Conservation (phyloP, 2,797 vertebrate species). For the Gobio occitaniae region DNA sequence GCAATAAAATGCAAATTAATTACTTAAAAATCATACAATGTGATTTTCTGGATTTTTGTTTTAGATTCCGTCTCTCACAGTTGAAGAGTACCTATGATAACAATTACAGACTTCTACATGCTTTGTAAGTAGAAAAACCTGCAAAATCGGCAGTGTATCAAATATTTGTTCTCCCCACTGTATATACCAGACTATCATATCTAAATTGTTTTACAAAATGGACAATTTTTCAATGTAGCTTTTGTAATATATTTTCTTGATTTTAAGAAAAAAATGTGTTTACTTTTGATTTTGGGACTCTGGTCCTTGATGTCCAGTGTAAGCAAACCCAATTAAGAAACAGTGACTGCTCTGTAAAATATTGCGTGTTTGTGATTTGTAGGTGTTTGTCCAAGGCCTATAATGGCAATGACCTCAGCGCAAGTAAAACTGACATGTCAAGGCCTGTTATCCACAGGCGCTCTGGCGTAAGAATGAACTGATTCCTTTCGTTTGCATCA, state of each 20-base stretch:
- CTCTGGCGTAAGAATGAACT: slow-evolving; percentile 53
- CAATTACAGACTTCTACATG: no score
- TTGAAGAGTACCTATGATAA: no score
- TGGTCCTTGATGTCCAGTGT: background rate
- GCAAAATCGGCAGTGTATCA: no score
- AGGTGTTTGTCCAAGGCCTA: background rate
- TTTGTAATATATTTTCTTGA: background rate
- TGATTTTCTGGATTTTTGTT: no score
- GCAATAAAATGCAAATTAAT: no score
- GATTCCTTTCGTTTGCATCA: slow-evolving; percentile 34
- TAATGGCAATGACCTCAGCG: slow-evolving; percentile 1
- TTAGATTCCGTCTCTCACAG: no score
- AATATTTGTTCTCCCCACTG: no score
- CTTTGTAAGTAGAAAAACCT: no score
- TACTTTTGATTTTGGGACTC: background rate
- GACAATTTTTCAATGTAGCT: background rate
- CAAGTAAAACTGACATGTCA: slow-evolving; percentile 41
- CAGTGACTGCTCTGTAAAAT: background rate
- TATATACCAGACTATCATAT: background rate
- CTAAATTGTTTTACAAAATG: background rate
- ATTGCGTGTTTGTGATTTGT: background rate
- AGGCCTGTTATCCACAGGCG: slow-evolving; percentile 42
- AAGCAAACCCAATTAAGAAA: background rate
- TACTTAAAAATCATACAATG: no score
- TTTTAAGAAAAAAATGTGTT: background rate